A percentile compares a stretch with the other conserved stretches of the same genome.
These are phyloP conservation scores for Diplolepis rosae DNA, from an alignment of 2,888 invertebrate species.

Conservation along the genomic window DNA sequence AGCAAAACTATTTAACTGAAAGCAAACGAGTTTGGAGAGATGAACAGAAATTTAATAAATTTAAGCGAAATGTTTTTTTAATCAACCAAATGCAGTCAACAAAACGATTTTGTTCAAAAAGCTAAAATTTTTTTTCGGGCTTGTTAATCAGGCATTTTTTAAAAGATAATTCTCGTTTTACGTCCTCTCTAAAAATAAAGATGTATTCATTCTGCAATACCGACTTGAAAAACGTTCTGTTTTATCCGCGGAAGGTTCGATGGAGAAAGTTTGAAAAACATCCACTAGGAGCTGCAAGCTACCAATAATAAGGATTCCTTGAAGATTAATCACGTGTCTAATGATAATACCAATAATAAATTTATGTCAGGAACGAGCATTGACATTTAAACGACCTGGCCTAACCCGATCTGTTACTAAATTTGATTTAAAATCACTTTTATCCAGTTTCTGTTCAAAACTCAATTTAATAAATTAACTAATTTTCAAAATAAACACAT, in stretches of 20 bases:
- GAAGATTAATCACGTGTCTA: neutral
- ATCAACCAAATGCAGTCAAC: too few relatives aligned
- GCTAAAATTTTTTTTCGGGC: too few relatives aligned
- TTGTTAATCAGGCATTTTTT: too few relatives aligned
- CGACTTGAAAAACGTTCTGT: neutral
- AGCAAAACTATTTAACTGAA: too few relatives aligned
- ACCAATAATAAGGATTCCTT: neutral
- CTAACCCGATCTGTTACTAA: constrained; percentile 12
- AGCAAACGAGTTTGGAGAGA: too few relatives aligned
- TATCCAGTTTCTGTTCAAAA: neutral
- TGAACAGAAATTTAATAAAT: too few relatives aligned
- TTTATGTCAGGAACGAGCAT: constrained; percentile 25
- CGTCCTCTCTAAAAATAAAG: neutral
- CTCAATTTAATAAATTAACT: too few relatives aligned
- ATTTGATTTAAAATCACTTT: too few relatives aligned
- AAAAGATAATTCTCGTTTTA: neutral
- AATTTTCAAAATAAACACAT: too few relatives aligned
- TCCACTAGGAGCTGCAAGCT: neutral
- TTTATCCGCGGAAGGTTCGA: neutral
- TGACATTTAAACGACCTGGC: constrained; percentile 18
- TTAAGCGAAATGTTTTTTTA: too few relatives aligned
- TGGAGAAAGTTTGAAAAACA: neutral
- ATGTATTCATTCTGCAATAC: neutral
- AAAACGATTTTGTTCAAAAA: too few relatives aligned
- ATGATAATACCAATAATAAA: constrained; percentile 18